Evolutionary conservation across 1,140 invertebrate genomes (phyloP).

Genomic region (Macrobrachium rosenbergii): DNA sequence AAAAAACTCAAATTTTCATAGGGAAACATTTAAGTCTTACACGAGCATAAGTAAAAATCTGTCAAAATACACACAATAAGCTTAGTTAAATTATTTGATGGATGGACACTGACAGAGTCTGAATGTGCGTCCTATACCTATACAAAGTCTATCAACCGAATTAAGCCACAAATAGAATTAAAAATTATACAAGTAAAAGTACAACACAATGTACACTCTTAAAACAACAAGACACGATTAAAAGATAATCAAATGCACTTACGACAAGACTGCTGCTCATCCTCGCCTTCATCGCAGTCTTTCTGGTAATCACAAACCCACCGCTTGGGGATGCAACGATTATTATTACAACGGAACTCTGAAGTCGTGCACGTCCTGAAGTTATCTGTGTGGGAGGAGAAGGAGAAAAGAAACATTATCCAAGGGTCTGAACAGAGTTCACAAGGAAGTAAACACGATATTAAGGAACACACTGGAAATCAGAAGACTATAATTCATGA

Average conservation of each 20-base stretch:
- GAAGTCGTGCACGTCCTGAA: constrained; percentile 82
- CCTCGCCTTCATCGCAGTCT: constrained; percentile 90
- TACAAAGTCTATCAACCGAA: too few species aligned
- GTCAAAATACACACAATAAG: too few species aligned
- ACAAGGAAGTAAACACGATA: background rate
- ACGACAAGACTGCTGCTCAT: constrained; percentile 91
- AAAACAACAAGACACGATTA: too few species aligned
- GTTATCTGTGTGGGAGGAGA: constrained; percentile 67
- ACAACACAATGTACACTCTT: background rate
- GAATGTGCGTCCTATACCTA: too few species aligned
- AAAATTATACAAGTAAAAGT: background rate
- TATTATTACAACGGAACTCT: constrained; percentile 74
- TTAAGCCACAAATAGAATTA: too few species aligned
- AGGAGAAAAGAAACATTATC: too few species aligned
- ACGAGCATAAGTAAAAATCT: too few species aligned
- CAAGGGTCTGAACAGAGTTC: too few species aligned
- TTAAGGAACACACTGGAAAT: background rate
- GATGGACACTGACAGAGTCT: too few species aligned
- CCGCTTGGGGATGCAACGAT: constrained; percentile 85
- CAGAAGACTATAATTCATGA: background rate
- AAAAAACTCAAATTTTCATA: too few species aligned
- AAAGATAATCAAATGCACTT: constrained; percentile 73
- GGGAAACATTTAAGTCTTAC: too few species aligned
- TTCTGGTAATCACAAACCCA: constrained; percentile 92
- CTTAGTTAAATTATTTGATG: too few species aligned